Evolutionary conservation across 2,113 vertebrate genomes (phyloP), one percentile per base, ranked within the genome.

Genomic region (Ptilorrhoa leucosticta): DNA sequence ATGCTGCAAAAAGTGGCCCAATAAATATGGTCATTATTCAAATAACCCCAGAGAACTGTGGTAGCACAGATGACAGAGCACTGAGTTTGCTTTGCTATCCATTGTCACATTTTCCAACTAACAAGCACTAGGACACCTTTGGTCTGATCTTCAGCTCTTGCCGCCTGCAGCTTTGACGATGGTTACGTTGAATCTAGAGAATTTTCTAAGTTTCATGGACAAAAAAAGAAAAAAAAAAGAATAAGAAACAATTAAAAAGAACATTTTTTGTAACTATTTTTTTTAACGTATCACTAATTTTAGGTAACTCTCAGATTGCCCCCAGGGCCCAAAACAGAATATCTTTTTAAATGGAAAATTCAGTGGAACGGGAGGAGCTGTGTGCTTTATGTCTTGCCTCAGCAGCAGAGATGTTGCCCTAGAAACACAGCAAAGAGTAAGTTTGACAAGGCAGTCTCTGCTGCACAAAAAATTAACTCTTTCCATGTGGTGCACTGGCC

Each of bases 201-300:
- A 23, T 37, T 83, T 58, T 15, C 7, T 27, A 31, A 33, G 28
- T 50, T 78, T 51, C 39, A 28, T 24, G 13, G 9, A 6, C 4
- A 3, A 60, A 27, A 57, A 45, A 28, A n/a, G n/a, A 90, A 68
- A 54, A 0, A 15, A 85, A 24, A 84, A 64, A 11, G 10, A 44
- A 23, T 12, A 45, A 73, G 22, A 77, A 68, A 69, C 30, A 91
- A 58, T 39, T 66, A 17, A 87, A 87, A 60, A 39, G 1, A 45
- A 54, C 1, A 0, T 13, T 30, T 35, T 51, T 35, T n/a, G n/a
- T n/a, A n/a, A n/a, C n/a, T n/a, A n/a, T n/a, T n/a, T 47, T 35
- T 35, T 4, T 39, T 2, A 31, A 23, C 6, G 8, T 21, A 21
- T 27, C 56, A 56, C 13, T 76, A 68, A 68, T 71, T 89, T 47